A percentile compares a stretch with the other conserved stretches of the same genome.
phyloP scores from a whole-genome alignment of 2,113 vertebrate genomes.

The Pseudorectes ferrugineus region DNA sequence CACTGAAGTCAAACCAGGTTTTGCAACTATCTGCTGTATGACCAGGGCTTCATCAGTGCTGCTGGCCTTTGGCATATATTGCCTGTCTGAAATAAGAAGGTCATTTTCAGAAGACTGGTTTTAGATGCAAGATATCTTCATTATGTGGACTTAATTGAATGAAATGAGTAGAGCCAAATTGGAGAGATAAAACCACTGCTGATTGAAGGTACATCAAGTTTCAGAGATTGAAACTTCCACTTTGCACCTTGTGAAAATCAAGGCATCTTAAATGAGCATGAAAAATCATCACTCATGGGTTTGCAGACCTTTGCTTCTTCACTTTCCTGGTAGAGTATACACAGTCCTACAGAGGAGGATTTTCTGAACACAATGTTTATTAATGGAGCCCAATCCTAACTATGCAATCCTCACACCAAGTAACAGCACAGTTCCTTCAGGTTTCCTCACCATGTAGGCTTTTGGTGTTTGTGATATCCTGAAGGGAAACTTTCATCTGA shows the following conservation, averaged over 20 bases:
- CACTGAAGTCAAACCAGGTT: background rate
- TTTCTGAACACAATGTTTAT: background rate
- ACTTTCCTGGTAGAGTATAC: background rate
- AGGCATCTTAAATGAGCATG: background rate
- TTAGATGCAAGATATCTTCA: background rate
- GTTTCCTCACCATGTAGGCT: background rate
- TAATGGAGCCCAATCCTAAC: background rate
- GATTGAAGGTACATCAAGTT: background rate
- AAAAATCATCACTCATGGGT: fast-evolving
- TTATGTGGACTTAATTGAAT: background rate
- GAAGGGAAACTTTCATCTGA: background rate
- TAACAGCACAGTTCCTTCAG: background rate
- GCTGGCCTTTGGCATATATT: background rate
- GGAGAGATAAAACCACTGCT: background rate
- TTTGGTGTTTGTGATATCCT: background rate
- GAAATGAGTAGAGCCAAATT: background rate
- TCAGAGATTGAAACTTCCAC: background rate
- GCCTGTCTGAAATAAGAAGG: background rate
- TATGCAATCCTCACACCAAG: background rate
- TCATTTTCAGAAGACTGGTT: background rate
- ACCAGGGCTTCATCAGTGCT: background rate
- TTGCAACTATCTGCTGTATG: background rate
- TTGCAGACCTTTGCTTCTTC: background rate
- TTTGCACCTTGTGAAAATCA: background rate
- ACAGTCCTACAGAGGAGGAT: background rate